A percentile compares a stretch with the other conserved stretches of the same genome.
Conservation (phyloP, 2,113 vertebrate genomes). For the Myotis brandtii region DNA sequence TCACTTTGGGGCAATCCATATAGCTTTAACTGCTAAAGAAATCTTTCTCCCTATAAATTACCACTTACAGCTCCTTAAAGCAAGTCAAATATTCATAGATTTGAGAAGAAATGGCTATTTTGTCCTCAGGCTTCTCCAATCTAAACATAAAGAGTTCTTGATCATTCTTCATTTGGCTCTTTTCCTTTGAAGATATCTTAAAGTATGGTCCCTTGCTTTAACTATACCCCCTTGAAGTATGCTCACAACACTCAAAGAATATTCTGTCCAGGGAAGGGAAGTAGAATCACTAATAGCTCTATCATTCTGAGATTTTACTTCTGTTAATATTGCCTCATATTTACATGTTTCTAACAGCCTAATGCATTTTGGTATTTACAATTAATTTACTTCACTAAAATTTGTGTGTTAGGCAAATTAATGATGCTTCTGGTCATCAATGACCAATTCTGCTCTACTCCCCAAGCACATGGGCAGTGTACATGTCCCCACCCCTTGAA, state of each 20-base stretch:
- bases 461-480: neutral
- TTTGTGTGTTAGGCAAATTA: neutral
- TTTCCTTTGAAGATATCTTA: neutral
- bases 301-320: neutral
- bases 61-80: neutral
- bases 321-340: neutral
- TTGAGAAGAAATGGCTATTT: neutral
- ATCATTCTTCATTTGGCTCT: neutral
- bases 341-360: neutral
- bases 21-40: neutral
- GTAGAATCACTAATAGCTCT: neutral
- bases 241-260: neutral
- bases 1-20: neutral
- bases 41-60: neutral
- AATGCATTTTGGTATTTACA: neutral
- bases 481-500: neutral
- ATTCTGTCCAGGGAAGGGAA: neutral
- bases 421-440: neutral
- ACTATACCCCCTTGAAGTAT: neutral
- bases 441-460: neutral
- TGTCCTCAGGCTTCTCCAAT: neutral
- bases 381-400: neutral
- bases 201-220: neutral
- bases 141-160: neutral
- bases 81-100: slow-evolving; percentile 19